Conservation (phyloP, 2,888 invertebrate genomes). For the Halocaridina rubra region DNA sequence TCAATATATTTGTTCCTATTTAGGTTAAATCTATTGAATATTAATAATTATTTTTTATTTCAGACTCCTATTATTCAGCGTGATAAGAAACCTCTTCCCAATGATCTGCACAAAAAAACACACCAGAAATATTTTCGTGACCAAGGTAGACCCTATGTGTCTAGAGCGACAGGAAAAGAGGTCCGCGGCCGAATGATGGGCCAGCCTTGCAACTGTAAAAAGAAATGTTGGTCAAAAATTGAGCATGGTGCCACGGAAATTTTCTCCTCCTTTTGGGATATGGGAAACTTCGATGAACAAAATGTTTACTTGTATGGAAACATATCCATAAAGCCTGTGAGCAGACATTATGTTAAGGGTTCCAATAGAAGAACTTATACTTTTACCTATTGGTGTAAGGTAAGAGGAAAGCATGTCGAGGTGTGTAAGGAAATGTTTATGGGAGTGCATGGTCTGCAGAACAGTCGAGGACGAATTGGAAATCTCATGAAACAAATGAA, state of each 20-base stretch:
- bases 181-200: conserved; percentile 44
- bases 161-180: conserved; percentile 49
- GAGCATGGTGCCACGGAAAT: conserved; percentile 44
- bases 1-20: too few species aligned
- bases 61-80: conserved; percentile 46
- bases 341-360: conserved; percentile 46
- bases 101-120: conserved; percentile 43
- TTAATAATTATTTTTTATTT: too few species aligned
- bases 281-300: conserved; percentile 54
- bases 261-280: conserved; percentile 52
- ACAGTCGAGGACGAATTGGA: conserved; percentile 46
- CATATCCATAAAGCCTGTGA: conserved; percentile 47
- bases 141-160: conserved; percentile 47
- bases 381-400: conserved; percentile 51
- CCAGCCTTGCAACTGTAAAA: conserved; percentile 45
- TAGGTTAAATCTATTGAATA: too few species aligned
- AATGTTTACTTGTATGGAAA: conserved; percentile 55
- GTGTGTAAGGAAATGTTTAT: conserved; percentile 56
- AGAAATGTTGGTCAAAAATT: conserved; percentile 52
- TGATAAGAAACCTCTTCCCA: conserved; percentile 33
- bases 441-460: conserved; percentile 51
- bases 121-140: conserved; percentile 50
- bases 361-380: conserved; percentile 47
- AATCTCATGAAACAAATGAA: conserved; percentile 54
- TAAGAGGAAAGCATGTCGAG: conserved; percentile 49